These are phyloP conservation scores for Eulacestoma nigropectus DNA, from an alignment of 2,113 vertebrate species.

Conservation along the genomic window DNA sequence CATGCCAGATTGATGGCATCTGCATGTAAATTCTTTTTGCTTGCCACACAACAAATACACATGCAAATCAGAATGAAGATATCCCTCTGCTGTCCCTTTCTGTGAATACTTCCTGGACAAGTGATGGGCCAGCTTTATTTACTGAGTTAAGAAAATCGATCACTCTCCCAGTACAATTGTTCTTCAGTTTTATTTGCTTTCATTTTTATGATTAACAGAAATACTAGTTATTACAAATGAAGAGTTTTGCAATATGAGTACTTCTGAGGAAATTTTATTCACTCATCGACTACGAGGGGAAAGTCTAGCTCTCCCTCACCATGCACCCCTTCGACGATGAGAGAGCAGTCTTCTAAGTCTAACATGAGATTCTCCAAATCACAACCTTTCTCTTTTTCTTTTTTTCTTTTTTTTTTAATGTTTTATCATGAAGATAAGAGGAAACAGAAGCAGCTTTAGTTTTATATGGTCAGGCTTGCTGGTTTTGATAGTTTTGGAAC, in stretches of 20 bases:
- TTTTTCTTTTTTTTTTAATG: too few species aligned
- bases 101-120: neutral
- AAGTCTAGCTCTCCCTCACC: neutral
- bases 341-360: neutral
- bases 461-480: neutral
- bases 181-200: neutral
- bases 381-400: neutral
- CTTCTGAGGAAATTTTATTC: neutral
- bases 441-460: neutral
- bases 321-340: neutral
- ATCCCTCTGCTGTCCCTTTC: neutral
- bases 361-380: neutral
- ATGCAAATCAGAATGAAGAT: neutral
- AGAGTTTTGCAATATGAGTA: neutral
- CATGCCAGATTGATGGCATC: neutral
- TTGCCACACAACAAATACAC: neutral
- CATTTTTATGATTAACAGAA: neutral
- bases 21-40: neutral
- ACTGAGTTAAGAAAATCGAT: neutral
- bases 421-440: neutral
- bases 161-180: neutral
- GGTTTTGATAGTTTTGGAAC: slow-evolving; percentile 17
- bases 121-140: neutral
- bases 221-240: neutral
- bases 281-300: neutral